Conservation (phyloP, 2,888 invertebrate genomes). For the Sepiola atlantica region DNA sequence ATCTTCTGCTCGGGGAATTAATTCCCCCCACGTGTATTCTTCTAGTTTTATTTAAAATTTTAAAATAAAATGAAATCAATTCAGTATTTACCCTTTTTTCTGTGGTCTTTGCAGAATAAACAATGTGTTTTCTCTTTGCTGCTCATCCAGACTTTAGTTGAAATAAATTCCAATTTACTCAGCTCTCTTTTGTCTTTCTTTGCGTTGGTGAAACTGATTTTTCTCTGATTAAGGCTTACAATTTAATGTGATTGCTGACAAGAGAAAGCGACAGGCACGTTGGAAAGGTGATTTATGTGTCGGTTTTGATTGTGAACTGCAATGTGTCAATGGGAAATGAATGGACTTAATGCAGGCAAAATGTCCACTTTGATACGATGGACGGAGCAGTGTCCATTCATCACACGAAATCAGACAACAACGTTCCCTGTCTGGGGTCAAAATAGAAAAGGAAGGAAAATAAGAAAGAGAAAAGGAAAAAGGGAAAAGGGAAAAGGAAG, state of each 20-base stretch:
- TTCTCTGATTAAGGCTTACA: neutral
- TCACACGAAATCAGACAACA: neutral
- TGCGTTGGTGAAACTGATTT: neutral
- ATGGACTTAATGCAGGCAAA: neutral
- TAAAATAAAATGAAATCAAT: no score
- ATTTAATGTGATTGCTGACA: neutral
- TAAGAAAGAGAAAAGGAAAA: neutral
- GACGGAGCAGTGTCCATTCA: neutral
- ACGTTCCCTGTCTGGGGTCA: neutral
- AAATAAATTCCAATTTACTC: neutral
- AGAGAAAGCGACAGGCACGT: neutral
- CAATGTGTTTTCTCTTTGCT: no score
- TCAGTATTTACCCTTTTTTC: no score
- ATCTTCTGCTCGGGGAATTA: no score
- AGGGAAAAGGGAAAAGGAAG: no score
- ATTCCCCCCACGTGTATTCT: no score
- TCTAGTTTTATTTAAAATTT: no score
- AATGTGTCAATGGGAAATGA: neutral
- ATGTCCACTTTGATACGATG: conserved; percentile 19
- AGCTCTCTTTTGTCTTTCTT: neutral
- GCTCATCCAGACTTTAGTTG: no score
- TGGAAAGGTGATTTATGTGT: neutral
- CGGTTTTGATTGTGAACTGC: neutral
- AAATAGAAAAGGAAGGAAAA: neutral
- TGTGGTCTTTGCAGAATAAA: no score